Evolutionary conservation across 2,797 vertebrate species (phyloP).

Genomic region (Tragopan temminckii): DNA sequence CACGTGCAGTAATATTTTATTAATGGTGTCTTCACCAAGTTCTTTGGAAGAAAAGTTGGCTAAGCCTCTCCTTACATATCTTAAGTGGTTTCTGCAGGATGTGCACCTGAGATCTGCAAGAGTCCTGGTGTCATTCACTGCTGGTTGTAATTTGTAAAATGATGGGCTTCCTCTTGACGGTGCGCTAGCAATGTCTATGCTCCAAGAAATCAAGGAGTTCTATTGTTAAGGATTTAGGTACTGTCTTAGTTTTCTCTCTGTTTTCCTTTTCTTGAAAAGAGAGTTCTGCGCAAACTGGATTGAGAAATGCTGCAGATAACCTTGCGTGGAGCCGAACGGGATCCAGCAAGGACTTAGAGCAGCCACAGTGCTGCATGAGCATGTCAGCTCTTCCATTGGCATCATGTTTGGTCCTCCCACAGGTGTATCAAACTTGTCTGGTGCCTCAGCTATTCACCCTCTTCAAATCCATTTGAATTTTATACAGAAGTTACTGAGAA

Average conservation of each 20-base stretch:
- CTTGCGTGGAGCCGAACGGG: rapidly evolving
- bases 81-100: background rate
- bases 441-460: rapidly evolving
- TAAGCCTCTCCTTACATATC: background rate
- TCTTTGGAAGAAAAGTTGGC: background rate
- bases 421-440: background rate
- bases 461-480: background rate
- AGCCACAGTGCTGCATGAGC: rapidly evolving
- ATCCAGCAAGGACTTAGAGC: background rate
- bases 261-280: background rate
- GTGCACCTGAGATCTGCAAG: background rate
- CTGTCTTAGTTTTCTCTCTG: background rate
- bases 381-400: rapidly evolving
- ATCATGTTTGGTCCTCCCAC: rapidly evolving
- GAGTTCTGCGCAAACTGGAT: background rate
- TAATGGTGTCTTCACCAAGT: background rate
- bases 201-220: background rate
- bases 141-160: background rate
- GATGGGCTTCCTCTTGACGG: background rate
- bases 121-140: background rate
- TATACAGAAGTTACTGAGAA: background rate
- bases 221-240: background rate
- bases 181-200: background rate
- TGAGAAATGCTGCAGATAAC: background rate
- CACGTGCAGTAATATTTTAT: background rate